phyloP scores from a whole-genome alignment of 1,140 invertebrate genomes.

The Drosophila mojavensis region DNA sequence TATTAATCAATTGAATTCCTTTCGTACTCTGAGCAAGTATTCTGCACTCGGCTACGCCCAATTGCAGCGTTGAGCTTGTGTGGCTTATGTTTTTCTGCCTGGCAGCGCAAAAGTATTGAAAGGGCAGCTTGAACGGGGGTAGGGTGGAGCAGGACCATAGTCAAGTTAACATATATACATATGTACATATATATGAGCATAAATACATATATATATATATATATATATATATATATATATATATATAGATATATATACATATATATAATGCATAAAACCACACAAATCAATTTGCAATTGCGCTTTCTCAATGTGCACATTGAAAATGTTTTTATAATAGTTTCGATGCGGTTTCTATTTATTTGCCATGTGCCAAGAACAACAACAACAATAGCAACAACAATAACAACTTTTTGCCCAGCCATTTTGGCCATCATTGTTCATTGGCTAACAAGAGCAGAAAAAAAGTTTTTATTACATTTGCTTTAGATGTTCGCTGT shows the following conservation, averaged over 20 bases:
- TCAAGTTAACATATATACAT: background rate
- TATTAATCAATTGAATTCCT: background rate
- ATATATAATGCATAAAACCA: constrained; percentile 49
- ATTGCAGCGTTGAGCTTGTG: constrained; percentile 11
- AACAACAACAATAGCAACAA: constrained; percentile 15
- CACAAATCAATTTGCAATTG: constrained; percentile 76
- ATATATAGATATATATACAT: constrained; percentile 19
- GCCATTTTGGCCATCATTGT: constrained; percentile 17
- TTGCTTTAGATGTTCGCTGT: constrained; percentile 52
- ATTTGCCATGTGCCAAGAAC: constrained; percentile 47
- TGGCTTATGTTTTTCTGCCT: constrained; percentile 30
- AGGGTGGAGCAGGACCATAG: constrained; percentile 10
- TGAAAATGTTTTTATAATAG: constrained; percentile 68
- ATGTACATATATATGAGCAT: constrained; percentile 2
- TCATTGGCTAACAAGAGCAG: constrained; percentile 23
- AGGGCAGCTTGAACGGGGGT: background rate
- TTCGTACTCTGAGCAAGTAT: background rate
- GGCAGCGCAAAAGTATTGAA: constrained; percentile 8
- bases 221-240: constrained; percentile 26
- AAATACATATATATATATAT: constrained; percentile 27
- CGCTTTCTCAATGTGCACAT: constrained; percentile 52
- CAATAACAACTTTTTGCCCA: constrained; percentile 1
- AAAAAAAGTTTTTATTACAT: constrained; percentile 36
- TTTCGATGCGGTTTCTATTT: constrained; percentile 72
- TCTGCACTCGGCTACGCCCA: background rate